Base-by-base conservation (phyloP, 2,113 vertebrate genomes). In the Anhinga anhinga region DNA sequence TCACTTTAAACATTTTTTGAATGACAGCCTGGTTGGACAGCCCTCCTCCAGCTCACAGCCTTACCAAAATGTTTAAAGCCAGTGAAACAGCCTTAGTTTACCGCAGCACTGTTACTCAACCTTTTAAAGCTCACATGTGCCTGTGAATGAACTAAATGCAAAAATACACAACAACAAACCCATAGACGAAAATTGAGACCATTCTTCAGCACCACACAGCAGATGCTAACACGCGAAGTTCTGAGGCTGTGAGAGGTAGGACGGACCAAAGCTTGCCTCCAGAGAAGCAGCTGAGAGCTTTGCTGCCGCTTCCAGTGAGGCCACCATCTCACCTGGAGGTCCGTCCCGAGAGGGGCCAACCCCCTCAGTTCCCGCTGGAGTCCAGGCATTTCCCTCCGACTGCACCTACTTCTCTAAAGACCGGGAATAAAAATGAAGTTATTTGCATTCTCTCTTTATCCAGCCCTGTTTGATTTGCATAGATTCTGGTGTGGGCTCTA, bases 301-400 rank as follows among this genome's bases (percentile, higher is more conserved):
- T 77, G n/a, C 29, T 92, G 44, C 58, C 50, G 44, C 58, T 69
- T 32, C 78, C 49, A 34, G 4, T 1, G 7, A 40, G 44, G 30
- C 36, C 27, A 55, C 42, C 44, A 6, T 45, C 30, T 49, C 67
- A 29, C 29, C 58, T 22, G 11, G n/a, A 55, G 42, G 21, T 72
- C 62, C 13, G 3, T 49, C 25, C 34, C 3, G 0, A 62, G 56
- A 59, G 21, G 25, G 42, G 11, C 27, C 1, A 1, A 2, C 10
- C 9, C 11, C 13, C 19, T 40, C 1, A 0, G 15, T 11, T 89
- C 52, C 77, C 3, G 1, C 8, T 77, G 62, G 19, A 55, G 7
- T n/a, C 29, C 40, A n/a, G n/a, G 50, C 15, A 20, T 55, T 83
- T 84, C 53, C 47, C 4, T 23, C 34, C 70, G 5, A 20, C 32